A percentile compares a stretch with the other conserved stretches of the same genome.
These are phyloP conservation scores for Bryconaethiops microstoma DNA, from an alignment of 2,797 vertebrate species.

Conservation along the genomic window DNA sequence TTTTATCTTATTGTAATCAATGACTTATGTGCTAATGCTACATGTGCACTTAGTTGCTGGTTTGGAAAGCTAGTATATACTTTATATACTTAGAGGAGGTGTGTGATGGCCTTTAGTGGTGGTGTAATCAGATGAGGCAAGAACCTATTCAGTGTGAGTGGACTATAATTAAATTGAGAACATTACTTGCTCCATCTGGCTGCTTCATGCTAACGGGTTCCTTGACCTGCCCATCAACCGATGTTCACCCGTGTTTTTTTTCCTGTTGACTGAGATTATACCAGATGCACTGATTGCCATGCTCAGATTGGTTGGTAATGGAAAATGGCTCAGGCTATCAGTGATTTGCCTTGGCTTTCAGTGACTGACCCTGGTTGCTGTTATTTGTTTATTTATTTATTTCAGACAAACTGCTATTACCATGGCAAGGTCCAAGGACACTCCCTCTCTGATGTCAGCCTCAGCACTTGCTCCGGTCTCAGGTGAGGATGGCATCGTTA, in stretches of 20 bases:
- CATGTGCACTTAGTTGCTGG: background rate
- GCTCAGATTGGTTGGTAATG: background rate
- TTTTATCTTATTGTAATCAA: no score
- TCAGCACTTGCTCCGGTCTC: constrained; percentile 78
- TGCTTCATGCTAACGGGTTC: background rate
- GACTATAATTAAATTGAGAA: constrained; percentile 4
- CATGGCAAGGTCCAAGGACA: constrained; percentile 78
- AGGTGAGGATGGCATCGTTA: constrained; percentile 69
- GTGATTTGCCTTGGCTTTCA: constrained; percentile 5
- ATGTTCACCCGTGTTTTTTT: background rate
- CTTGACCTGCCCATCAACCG: background rate
- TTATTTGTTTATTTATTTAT: background rate
- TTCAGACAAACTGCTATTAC: constrained; percentile 82
- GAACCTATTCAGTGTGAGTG: background rate
- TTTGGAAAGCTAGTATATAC: background rate
- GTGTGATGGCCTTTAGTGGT: background rate
- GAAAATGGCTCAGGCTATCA: background rate
- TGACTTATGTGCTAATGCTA: no score
- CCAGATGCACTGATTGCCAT: constrained; percentile 1
- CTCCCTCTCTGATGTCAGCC: constrained; percentile 74
- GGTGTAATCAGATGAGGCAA: background rate
- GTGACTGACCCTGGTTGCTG: background rate
- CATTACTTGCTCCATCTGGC: constrained; percentile 4
- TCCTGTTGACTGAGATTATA: background rate
- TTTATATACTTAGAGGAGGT: background rate